A percentile compares a stretch with the other conserved stretches of the same genome.
Evolutionary conservation across 2,113 vertebrate species (phyloP).

Genomic region (Macroglossus sobrinus): DNA sequence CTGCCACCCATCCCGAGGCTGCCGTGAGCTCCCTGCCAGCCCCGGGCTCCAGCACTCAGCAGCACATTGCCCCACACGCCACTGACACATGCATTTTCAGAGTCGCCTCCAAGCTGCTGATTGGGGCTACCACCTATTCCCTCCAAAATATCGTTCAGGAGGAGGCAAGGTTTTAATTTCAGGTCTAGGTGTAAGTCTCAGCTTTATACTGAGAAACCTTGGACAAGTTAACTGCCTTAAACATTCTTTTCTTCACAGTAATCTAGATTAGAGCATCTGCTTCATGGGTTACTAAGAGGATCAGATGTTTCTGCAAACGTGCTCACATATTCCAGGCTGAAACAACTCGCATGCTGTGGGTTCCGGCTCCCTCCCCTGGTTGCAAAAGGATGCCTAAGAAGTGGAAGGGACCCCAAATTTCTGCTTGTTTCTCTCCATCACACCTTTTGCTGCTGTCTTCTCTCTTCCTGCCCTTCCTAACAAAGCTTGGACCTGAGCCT

Average conservation of each 20-base stretch:
- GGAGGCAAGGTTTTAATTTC: background rate
- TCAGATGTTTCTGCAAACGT: background rate
- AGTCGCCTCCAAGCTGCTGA: background rate
- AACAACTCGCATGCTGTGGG: accelerated
- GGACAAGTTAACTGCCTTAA: background rate
- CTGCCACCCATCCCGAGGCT: background rate
- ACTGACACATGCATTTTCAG: accelerated
- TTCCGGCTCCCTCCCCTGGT: accelerated
- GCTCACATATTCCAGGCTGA: background rate
- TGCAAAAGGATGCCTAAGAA: background rate
- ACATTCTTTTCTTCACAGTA: background rate
- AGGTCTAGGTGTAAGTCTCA: background rate
- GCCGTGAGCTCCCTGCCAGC: background rate
- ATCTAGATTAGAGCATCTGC: background rate
- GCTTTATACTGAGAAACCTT: background rate
- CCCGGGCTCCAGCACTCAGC: background rate
- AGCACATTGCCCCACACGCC: accelerated
- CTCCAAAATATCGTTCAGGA: background rate
- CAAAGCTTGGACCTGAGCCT: background rate
- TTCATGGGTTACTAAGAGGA: background rate
- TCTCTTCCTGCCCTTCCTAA: background rate
- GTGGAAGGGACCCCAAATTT: background rate
- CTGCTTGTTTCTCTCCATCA: too few relatives aligned
- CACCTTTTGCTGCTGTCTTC: background rate
- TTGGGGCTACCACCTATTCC: background rate